Percentiles rank a stretch among this genome's conserved stretches.
Evolutionary conservation across 2,113 vertebrate genomes (phyloP).

Genomic region (Heptranchias perlo): DNA sequence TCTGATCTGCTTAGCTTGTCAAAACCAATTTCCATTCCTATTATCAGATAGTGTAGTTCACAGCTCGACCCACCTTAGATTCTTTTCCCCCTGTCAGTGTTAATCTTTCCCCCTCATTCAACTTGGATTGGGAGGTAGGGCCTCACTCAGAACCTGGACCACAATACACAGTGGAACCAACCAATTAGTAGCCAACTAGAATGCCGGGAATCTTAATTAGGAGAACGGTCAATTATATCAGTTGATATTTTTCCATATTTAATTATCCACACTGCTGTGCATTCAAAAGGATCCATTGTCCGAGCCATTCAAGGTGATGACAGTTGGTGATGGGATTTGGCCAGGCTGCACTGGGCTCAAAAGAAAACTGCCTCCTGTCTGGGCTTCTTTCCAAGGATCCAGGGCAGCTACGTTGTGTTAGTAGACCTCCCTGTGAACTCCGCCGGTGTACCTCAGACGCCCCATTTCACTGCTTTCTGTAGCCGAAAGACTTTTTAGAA

Average conservation of each 20-base stretch:
- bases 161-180: constrained; percentile 28
- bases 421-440: constrained; percentile 45
- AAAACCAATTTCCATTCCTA: constrained; percentile 51
- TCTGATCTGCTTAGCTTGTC: constrained; percentile 60
- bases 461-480: neutral
- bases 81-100: neutral
- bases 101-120: constrained; percentile 6
- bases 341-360: neutral
- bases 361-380: neutral
- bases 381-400: neutral
- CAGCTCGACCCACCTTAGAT: neutral
- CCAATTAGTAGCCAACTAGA: constrained; percentile 53
- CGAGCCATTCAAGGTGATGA: constrained; percentile 39
- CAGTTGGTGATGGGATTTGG: neutral
- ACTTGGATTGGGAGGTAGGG: neutral
- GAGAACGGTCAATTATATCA: constrained; percentile 54
- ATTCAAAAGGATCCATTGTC: constrained; percentile 41
- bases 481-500: neutral
- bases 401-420: neutral
- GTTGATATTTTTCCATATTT: constrained; percentile 45
- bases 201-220: constrained; percentile 60
- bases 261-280: neutral
- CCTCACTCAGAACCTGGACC: neutral
- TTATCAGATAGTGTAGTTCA: constrained; percentile 45
- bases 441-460: neutral